Base-by-base conservation (phyloP, 2,113 vertebrate species). In the Delphinapterus leucas region DNA sequence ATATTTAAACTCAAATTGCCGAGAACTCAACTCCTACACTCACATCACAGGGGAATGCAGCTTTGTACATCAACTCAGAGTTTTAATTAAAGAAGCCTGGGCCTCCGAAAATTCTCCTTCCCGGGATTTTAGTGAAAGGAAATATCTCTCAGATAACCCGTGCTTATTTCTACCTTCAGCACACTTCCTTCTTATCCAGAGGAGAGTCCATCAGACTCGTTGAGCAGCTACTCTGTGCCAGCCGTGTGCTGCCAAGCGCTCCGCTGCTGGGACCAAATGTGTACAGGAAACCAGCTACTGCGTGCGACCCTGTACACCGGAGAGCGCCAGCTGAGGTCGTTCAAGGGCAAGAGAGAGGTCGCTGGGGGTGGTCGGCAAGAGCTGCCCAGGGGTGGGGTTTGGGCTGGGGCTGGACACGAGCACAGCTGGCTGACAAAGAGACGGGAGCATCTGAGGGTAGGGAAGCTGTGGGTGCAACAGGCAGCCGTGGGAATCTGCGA, bases 211-310 rank as follows among this genome's bases (percentile, higher is more conserved):
- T 31, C 25, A 6, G 41, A 2, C 33, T 65, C 18, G 1, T 12
- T 12, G 53, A 31, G 36, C 20, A 15, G n/a, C 82, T 31, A 17
- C 41, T 41, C 31, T 5, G 0, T 10, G 38, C 58, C 36, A 2
- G 58, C 67, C 25, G 31, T 23, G 33, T 1, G 55, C 38, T 7
- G 1, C 41, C 28, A 3, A 3, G 65, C 6, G 1, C 77, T 33
- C 31, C 33, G 63, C 55, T 0, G 1, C 83, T 6, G 5, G 67
- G 58, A 31, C 63, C 68, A 14, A 10, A 18, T 3, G 0, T 6
- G 0, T 0, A 0, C 25, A 7, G 5, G 18, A 18, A 55, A 3
- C 53, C 15, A 9, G 28, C 9, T 0, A 1, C 68, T 28, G 41
- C 20, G 0, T 0, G 12, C 36, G 79, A 8, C 18, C 14, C 1